Conservation (phyloP, 2,113 vertebrate genomes). For the Chlamydotis undulata region DNA sequence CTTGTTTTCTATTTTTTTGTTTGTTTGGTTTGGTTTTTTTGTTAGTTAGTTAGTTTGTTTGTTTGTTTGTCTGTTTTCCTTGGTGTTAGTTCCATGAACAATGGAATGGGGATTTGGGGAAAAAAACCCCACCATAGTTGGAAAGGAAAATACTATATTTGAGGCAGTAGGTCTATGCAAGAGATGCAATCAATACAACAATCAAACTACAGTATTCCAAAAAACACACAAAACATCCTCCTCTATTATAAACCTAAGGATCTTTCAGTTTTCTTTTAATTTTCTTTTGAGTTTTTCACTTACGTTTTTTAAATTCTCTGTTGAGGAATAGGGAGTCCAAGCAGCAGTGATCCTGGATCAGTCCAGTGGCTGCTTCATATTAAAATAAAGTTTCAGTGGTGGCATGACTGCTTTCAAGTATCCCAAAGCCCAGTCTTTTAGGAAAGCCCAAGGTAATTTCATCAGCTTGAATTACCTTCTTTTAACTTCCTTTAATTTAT, state of each 20-base stretch:
- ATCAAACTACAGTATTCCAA: neutral
- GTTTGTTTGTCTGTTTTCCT: no score
- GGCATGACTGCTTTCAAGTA: neutral
- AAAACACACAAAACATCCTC: neutral
- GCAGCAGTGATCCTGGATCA: neutral
- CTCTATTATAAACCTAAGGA: neutral
- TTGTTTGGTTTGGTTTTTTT: neutral
- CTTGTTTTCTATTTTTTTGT: neutral
- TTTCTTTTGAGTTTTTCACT: neutral
- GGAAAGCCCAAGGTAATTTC: neutral
- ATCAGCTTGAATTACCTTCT: neutral
- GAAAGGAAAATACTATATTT: neutral
- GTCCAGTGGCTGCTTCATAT: neutral
- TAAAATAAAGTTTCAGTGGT: neutral
- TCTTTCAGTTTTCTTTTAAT: neutral
- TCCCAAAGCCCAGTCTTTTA: neutral
- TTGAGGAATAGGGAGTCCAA: neutral
- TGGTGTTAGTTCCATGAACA: no score
- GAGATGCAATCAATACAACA: neutral
- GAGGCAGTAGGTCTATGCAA: neutral
- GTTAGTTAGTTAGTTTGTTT: no score
- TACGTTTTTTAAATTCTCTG: neutral
- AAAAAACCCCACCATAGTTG: neutral
- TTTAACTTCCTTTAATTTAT: constrained; percentile 2
- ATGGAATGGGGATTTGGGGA: neutral